Evolutionary conservation across 2,113 vertebrate species (phyloP).

Genomic region (Haemorhous mexicanus): DNA sequence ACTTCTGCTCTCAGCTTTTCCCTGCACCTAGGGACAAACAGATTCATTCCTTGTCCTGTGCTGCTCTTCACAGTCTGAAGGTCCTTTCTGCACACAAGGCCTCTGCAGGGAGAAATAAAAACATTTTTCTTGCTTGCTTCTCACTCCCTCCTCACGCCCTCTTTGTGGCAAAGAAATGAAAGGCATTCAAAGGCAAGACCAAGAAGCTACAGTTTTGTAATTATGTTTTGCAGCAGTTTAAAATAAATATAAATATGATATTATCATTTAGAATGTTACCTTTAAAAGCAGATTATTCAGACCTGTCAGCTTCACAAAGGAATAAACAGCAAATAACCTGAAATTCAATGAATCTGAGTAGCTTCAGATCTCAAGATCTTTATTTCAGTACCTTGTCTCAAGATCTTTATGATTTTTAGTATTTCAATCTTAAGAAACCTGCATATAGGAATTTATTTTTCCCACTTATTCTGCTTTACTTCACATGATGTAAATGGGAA

Average conservation of each 20-base stretch:
- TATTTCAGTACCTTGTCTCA: background rate
- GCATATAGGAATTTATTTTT: background rate
- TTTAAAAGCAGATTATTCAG: background rate
- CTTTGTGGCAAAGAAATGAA: background rate
- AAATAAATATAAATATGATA: background rate
- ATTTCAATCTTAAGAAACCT: background rate
- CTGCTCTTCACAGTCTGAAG: background rate
- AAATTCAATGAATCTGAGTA: background rate
- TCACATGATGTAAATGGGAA: background rate
- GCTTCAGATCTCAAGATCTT: background rate
- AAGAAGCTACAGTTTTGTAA: background rate
- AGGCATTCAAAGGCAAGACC: background rate
- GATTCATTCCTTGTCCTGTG: background rate
- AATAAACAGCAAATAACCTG: background rate
- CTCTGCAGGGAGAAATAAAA: background rate
- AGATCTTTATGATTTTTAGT: background rate
- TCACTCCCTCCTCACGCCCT: rapidly evolving
- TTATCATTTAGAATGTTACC: background rate
- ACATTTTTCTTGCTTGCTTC: background rate
- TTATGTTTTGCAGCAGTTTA: background rate
- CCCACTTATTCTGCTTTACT: background rate
- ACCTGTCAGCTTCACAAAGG: background rate
- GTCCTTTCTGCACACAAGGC: background rate
- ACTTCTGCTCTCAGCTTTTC: slow-evolving; percentile 11
- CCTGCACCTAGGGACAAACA: background rate